These are phyloP conservation scores for Pseudoips prasinana DNA, from an alignment of 2,888 invertebrate species.

Conservation along the genomic window DNA sequence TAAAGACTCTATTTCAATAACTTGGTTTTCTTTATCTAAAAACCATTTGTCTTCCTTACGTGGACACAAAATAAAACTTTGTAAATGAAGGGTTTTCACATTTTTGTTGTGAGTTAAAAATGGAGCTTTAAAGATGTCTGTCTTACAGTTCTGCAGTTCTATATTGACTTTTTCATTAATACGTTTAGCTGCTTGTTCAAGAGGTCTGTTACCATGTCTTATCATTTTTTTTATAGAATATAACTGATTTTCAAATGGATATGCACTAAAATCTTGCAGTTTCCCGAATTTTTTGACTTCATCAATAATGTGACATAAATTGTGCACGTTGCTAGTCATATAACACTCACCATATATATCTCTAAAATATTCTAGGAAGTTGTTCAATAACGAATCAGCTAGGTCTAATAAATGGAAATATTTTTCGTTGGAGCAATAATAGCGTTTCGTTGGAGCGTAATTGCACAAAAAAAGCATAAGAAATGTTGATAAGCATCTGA, in stretches of 20 bases:
- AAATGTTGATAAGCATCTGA: conserved; percentile 20
- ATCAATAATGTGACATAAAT: conserved; percentile 10
- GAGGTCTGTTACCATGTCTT: conserved; percentile 14
- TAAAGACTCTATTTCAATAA: neutral
- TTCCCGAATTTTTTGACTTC: conserved; percentile 14
- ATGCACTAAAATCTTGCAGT: conserved; percentile 11
- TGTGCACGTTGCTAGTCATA: conserved; percentile 11
- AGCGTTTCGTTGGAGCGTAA: no score
- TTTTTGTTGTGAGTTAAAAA: no score
- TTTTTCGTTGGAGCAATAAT: conserved; percentile 18
- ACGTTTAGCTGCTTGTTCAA: conserved; percentile 14
- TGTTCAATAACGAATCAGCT: conserved; percentile 14
- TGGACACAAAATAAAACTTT: neutral
- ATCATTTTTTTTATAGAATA: conserved; percentile 13
- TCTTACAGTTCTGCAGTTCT: neutral
- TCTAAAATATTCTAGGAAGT: conserved; percentile 12
- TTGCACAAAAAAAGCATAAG: conserved; percentile 20
- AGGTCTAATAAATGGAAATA: conserved; percentile 10
- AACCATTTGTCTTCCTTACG: conserved; percentile 1
- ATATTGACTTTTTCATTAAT: neutral
- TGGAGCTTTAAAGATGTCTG: neutral
- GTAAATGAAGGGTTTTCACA: neutral
- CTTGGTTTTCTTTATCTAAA: neutral
- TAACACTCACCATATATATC: conserved; percentile 3
- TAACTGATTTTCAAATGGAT: conserved; percentile 18